A percentile compares a stretch with the other conserved stretches of the same genome.
Evolutionary conservation across 2,888 invertebrate species (phyloP).

Genomic region (Andrena marginata): DNA sequence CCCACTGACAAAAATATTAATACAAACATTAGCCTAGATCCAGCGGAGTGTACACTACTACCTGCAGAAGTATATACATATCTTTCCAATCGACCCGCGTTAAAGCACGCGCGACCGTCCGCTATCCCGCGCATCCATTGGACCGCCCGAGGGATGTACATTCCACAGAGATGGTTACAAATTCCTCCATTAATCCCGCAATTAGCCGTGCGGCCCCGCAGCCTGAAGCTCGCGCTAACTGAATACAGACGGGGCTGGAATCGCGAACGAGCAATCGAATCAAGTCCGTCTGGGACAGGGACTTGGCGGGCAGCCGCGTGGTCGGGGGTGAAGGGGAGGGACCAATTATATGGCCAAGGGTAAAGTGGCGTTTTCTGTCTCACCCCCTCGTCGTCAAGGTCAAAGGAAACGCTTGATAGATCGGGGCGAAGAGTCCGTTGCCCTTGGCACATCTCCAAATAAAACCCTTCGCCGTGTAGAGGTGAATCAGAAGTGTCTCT

Average conservation of each 20-base stretch:
- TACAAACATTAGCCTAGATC: background rate
- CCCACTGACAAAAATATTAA: background rate
- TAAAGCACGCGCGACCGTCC: background rate
- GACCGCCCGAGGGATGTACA: constrained; percentile 12
- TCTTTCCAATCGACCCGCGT: background rate
- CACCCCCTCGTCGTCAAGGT: constrained; percentile 51
- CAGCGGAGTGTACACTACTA: background rate
- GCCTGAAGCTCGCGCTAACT: constrained; percentile 36
- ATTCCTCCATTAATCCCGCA: constrained; percentile 48
- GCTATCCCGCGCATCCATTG: constrained; percentile 34
- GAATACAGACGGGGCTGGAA: constrained; percentile 29
- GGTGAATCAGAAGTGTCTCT: constrained; percentile 73
- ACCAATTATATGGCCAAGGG: background rate
- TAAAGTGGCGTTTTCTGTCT: constrained; percentile 12
- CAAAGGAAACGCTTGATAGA: constrained; percentile 47
- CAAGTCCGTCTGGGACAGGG: constrained; percentile 2
- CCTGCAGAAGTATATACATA: no score
- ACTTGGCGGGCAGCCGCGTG: constrained; percentile 2
- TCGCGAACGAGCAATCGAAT: constrained; percentile 43
- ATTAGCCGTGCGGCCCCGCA: constrained; percentile 30
- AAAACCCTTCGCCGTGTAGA: constrained; percentile 62
- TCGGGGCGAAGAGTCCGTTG: constrained; percentile 69
- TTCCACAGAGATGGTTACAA: constrained; percentile 19
- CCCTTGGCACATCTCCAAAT: constrained; percentile 78
- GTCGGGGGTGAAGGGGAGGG: background rate